These are phyloP conservation scores for Morelia viridis DNA, from an alignment of 2,797 vertebrate genomes.

Conservation along the genomic window DNA sequence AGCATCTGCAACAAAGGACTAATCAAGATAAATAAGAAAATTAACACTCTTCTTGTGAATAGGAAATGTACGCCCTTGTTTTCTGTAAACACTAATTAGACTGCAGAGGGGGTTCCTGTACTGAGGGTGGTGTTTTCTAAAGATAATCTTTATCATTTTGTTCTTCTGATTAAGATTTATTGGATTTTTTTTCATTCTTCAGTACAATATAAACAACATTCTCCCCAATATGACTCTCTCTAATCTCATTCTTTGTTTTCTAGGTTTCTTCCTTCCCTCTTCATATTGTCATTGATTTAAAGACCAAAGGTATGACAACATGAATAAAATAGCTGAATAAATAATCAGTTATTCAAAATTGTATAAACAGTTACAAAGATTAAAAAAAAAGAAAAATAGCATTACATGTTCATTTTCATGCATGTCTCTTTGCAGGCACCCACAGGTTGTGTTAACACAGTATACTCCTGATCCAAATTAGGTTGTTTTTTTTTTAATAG, in stretches of 20 bases:
- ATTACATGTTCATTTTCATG: neutral
- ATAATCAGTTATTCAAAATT: neutral
- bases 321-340: neutral
- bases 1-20: conserved; percentile 16
- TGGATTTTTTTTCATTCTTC: neutral
- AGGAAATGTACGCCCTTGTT: conserved; percentile 1
- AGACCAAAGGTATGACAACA: neutral
- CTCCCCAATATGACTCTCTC: neutral
- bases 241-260: neutral
- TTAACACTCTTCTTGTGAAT: neutral
- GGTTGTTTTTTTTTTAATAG: neutral
- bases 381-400: neutral
- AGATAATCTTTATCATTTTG: neutral
- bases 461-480: neutral
- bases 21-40: conserved; percentile 22
- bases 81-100: conserved; percentile 13
- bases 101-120: neutral
- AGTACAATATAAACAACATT: neutral
- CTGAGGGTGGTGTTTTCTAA: neutral
- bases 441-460: neutral
- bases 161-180: neutral
- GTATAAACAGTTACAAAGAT: neutral
- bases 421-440: neutral
- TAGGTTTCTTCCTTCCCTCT: neutral
- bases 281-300: neutral